A percentile compares a stretch with the other conserved stretches of the same genome.
phyloP scores from a whole-genome alignment of 2,797 vertebrate species.

The Scarus forsteni region DNA sequence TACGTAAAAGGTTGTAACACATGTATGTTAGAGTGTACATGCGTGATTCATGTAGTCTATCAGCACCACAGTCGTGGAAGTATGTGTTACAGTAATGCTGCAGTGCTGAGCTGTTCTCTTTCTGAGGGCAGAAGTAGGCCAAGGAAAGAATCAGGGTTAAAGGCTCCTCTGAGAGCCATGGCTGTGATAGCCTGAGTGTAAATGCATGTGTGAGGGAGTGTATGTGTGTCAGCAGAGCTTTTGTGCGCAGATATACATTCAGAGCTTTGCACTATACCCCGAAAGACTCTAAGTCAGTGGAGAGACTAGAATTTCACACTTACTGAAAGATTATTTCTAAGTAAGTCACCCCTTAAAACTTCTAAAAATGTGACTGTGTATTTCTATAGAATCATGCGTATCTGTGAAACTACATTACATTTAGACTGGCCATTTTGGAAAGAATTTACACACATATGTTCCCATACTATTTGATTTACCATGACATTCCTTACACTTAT shows the following conservation, averaged over 20 bases:
- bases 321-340: slow-evolving; percentile 12
- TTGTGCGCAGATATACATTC: slow-evolving; percentile 23
- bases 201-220: background rate
- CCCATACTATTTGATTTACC: slow-evolving; percentile 1
- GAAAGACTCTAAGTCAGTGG: slow-evolving; percentile 10
- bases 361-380: background rate
- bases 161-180: slow-evolving; percentile 69
- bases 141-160: slow-evolving; percentile 76
- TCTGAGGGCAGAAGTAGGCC: slow-evolving; percentile 71
- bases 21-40: background rate
- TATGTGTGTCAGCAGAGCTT: slow-evolving; percentile 20
- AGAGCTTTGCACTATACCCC: slow-evolving; percentile 27
- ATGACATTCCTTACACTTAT: slow-evolving; percentile 5
- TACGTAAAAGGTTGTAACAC: background rate
- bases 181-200: slow-evolving; percentile 46
- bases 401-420: background rate
- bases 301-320: background rate
- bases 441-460: background rate
- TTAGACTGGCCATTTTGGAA: background rate
- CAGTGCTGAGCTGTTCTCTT: slow-evolving; percentile 48
- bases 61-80: background rate
- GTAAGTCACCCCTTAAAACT: background rate
- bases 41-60: slow-evolving; percentile 9
- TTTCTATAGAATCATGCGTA: background rate
- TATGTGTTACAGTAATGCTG: slow-evolving; percentile 11